phyloP scores from a whole-genome alignment of 2,797 vertebrate genomes.

The Pipistrellus pipistrellus region DNA sequence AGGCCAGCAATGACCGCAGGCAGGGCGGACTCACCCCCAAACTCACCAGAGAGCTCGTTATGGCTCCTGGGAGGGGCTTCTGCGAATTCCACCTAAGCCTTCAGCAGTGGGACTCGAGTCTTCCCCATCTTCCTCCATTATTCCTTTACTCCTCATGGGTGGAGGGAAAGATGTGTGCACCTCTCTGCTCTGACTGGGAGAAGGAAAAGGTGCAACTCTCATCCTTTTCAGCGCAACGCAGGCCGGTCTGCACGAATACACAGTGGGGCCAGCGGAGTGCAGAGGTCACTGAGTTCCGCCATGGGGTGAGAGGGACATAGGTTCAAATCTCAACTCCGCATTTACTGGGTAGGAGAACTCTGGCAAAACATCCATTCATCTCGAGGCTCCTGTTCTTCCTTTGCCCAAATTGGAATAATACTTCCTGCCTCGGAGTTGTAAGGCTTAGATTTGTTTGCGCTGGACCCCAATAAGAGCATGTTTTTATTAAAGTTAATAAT shows the following conservation, averaged over 20 bases:
- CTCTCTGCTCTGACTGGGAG: neutral
- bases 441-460: neutral
- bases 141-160: neutral
- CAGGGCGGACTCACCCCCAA: neutral
- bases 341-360: neutral
- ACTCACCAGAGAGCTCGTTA: constrained; percentile 48
- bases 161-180: neutral
- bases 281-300: neutral
- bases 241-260: no score
- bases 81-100: constrained; percentile 28
- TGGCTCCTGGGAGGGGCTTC: constrained; percentile 46
- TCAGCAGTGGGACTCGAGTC: neutral
- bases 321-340: neutral
- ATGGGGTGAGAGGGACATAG: neutral
- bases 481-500: neutral
- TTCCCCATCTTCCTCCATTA: neutral
- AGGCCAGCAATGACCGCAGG: constrained; percentile 62
- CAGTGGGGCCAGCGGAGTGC: no score
- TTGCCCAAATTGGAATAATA: neutral
- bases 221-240: neutral
- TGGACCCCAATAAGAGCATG: neutral
- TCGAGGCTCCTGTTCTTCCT: neutral
- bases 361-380: neutral
- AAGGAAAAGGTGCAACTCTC: neutral
- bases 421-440: neutral